Conservation (phyloP, 1,140 invertebrate species). For the Magallana gigas region DNA sequence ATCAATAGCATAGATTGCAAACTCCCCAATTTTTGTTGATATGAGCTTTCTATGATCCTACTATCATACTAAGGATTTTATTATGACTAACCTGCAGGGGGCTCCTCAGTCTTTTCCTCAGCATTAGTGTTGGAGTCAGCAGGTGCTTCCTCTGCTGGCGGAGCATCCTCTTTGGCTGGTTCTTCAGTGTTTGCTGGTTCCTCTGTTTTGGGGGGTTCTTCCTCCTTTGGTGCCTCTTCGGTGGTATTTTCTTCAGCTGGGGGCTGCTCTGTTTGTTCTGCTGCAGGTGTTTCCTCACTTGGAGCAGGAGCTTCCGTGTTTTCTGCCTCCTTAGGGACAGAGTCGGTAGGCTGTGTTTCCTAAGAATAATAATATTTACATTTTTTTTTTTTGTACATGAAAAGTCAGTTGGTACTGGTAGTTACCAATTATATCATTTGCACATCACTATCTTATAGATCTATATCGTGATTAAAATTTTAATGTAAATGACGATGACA, state of each 20-base stretch:
- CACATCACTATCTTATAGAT: no score
- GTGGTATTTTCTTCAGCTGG: conserved; percentile 39
- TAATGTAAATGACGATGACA: no score
- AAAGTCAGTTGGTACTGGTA: not conserved
- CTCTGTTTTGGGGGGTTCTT: conserved; percentile 44
- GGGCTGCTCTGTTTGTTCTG: not conserved
- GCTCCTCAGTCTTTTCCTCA: conserved; percentile 42
- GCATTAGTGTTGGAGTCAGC: conserved; percentile 52
- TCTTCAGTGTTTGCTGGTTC: conserved; percentile 53
- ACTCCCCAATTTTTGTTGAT: conserved; percentile 7
- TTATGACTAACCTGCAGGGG: conserved; percentile 24
- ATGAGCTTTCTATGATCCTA: not conserved
- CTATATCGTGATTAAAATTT: no score
- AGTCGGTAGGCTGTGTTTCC: not conserved
- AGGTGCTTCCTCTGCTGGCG: conserved; percentile 47
- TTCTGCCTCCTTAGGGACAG: conserved; percentile 4
- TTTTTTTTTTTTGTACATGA: not conserved
- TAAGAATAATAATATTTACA: not conserved
- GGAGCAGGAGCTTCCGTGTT: not conserved
- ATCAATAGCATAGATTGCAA: not conserved
- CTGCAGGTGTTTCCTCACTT: not conserved
- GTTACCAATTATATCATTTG: no score
- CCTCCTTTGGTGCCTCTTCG: conserved; percentile 8
- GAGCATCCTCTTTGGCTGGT: conserved; percentile 33
- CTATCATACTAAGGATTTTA: not conserved